Base-by-base conservation (phyloP, 1,140 invertebrate species). In the Drosophila nigrodunni region DNA sequence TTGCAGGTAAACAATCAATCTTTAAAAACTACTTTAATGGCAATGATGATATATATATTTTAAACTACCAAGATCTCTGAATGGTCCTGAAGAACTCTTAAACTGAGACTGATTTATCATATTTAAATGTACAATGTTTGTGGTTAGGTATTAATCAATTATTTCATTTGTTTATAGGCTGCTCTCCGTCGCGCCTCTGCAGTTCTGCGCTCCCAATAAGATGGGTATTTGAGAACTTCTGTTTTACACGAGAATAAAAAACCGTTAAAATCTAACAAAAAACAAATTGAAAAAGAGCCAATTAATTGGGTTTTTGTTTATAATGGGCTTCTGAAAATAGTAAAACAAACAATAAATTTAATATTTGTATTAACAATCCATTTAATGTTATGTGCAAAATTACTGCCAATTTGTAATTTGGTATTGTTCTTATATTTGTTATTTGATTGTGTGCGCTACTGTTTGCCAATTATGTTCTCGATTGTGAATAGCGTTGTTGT, bases 201-300 rank as follows among this genome's bases (percentile, higher is more conserved):
- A 68, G 96, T 99, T 74, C 93, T 98, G 49, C 95, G 96, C 68
- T 98, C 97, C 30, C 98, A 99, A 93, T 62, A 77, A 74, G 49
- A 67, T 88, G 69, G 73, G 80, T 67, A 68, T 43, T 62, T 64
- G 78, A 75, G 83, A 77, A 88, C 80, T 76, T 74, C 77, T 88
- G 89, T 89, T 88, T 77, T 89, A 88, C 85, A 80, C 64, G 64
- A 88, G 77, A 83, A 89, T 89, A 88, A 88, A 88, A 86, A 77
- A 69, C 62, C 61, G 58, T 80, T 83, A 77, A 87, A 80, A 82
- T 69, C 82, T 54, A 18, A 30, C 25, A 30, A 30, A 30, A 30
- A 30, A 30, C 25, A 30, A 30, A 21, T 21, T 21, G 18, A 21
- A 30, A 59, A 64, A 49, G 18, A 43, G 47, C 30, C 62, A 34